These are phyloP conservation scores for Toxostoma redivivum DNA, from an alignment of 2,113 vertebrate genomes.

Conservation along the genomic window DNA sequence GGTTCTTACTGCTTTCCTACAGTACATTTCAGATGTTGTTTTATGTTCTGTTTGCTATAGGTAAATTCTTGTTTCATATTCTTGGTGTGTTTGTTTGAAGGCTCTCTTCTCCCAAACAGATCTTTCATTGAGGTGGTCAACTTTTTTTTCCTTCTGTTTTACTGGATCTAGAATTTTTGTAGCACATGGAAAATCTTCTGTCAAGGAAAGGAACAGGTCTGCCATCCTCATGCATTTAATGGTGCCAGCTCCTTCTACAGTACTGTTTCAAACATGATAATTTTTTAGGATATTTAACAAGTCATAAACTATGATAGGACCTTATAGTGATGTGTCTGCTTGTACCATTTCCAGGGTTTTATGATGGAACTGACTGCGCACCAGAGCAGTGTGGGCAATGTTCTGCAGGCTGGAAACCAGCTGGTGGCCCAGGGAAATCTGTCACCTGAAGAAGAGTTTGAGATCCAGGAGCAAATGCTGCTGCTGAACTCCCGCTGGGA, in stretches of 20 bases:
- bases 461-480: constrained; percentile 95
- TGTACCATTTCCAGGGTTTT: constrained; percentile 75
- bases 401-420: constrained; percentile 94
- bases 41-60: neutral
- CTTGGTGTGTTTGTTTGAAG: neutral
- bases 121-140: neutral
- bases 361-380: constrained; percentile 98
- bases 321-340: neutral
- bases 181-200: neutral
- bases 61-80: neutral
- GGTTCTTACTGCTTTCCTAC: neutral
- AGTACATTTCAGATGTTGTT: neutral
- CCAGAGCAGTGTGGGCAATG: constrained; percentile 94
- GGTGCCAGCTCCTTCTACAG: neutral
- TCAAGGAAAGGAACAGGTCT: neutral
- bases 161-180: neutral
- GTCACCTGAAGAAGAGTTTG: constrained; percentile 90
- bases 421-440: constrained; percentile 90
- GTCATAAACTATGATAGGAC: neutral
- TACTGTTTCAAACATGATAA: neutral
- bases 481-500: constrained; percentile 96
- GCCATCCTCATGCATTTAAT: neutral
- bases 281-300: neutral
- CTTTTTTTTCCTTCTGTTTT: neutral
- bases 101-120: neutral